Evolutionary conservation across 2,888 invertebrate genomes (phyloP).

Genomic region (Melinaea menophilus): DNA sequence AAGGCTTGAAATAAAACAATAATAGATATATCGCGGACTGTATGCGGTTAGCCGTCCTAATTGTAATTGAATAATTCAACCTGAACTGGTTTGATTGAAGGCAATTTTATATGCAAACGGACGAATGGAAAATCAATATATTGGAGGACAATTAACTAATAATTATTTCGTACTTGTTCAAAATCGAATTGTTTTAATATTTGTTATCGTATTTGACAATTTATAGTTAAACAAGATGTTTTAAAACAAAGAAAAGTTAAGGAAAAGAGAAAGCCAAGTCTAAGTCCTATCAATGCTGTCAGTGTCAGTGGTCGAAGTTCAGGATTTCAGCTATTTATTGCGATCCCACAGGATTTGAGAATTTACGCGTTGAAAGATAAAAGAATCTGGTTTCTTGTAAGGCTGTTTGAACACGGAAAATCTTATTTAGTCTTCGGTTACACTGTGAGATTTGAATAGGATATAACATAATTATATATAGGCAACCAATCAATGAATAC

Average conservation of each 20-base stretch:
- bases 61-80: slow-evolving; percentile 21
- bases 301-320: slow-evolving; percentile 66
- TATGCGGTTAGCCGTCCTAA: slow-evolving; percentile 15
- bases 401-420: slow-evolving; percentile 11
- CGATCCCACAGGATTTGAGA: slow-evolving; percentile 64
- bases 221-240: slow-evolving; percentile 35
- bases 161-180: slow-evolving; percentile 4
- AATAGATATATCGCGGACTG: slow-evolving; percentile 7
- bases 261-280: slow-evolving; percentile 40
- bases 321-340: slow-evolving; percentile 75
- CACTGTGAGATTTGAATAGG: not conserved
- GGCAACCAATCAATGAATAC: not conserved
- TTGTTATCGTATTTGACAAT: slow-evolving; percentile 12
- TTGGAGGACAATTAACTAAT: slow-evolving; percentile 14
- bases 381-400: slow-evolving; percentile 36
- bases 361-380: slow-evolving; percentile 70
- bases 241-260: slow-evolving; percentile 38
- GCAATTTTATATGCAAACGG: slow-evolving; percentile 16
- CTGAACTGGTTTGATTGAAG: slow-evolving; percentile 20
- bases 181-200: not conserved
- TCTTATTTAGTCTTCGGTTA: slow-evolving; percentile 3
- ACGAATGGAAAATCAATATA: slow-evolving; percentile 15
- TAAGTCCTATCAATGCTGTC: slow-evolving; percentile 63
- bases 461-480: not conserved
- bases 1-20: too few relatives aligned